phyloP scores from a whole-genome alignment of 1,140 invertebrate genomes.

The Grapholita molesta region DNA sequence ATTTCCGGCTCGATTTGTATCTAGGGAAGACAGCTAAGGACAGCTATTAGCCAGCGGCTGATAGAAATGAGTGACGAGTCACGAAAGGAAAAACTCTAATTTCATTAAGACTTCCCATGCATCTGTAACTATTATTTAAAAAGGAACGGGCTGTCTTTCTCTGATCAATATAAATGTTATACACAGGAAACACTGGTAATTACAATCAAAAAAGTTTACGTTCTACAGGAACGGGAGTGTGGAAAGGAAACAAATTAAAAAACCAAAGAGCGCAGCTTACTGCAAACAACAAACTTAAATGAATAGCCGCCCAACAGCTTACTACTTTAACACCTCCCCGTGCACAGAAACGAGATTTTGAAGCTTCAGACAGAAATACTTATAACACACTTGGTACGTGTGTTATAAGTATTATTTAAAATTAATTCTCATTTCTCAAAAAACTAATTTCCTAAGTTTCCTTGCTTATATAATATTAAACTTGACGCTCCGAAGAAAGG shows the following conservation, averaged over 20 bases:
- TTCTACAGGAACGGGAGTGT: background rate
- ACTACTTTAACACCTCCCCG: slow-evolving; percentile 5
- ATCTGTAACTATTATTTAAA: too few relatives aligned
- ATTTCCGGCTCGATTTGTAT: too few relatives aligned
- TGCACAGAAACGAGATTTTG: slow-evolving; percentile 5
- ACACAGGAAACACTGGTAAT: background rate
- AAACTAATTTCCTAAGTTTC: background rate
- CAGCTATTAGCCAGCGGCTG: too few relatives aligned
- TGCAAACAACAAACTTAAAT: slow-evolving; percentile 19
- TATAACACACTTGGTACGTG: too few relatives aligned
- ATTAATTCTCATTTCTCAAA: background rate
- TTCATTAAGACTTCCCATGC: too few relatives aligned
- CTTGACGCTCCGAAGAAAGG: background rate
- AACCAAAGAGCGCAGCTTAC: background rate
- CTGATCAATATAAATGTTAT: background rate
- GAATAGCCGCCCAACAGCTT: slow-evolving; percentile 17
- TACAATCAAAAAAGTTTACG: background rate
- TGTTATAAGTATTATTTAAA: too few relatives aligned
- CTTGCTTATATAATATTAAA: background rate
- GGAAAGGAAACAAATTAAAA: background rate
- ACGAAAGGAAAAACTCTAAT: too few relatives aligned
- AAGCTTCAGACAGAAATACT: background rate
- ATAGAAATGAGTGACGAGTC: too few relatives aligned
- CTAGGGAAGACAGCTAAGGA: too few relatives aligned
- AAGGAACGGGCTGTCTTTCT: too few relatives aligned